phyloP scores from a whole-genome alignment of 1,140 invertebrate species.

The Leucophenga varia region DNA sequence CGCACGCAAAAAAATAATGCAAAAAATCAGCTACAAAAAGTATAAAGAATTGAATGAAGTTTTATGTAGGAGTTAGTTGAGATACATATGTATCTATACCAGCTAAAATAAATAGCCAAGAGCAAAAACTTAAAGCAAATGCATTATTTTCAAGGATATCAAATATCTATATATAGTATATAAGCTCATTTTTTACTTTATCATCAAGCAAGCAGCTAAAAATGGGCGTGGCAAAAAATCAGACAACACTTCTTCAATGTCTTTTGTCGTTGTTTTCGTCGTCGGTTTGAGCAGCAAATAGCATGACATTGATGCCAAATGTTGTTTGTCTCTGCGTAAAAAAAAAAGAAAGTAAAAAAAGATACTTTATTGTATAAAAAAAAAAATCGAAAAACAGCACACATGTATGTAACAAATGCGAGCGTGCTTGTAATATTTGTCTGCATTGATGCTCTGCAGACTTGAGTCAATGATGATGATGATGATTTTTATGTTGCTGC shows the following conservation, averaged over 20 bases:
- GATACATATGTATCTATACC: too few species aligned
- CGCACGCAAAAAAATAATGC: constrained; percentile 5
- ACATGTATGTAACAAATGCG: constrained; percentile 22
- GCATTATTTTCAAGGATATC: too few species aligned
- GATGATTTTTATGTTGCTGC: constrained; percentile 15
- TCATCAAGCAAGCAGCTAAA: too few species aligned
- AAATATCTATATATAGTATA: too few species aligned
- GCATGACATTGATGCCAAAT: constrained; percentile 52
- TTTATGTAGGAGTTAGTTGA: too few species aligned
- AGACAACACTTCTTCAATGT: too few species aligned
- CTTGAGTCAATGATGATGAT: constrained; percentile 17
- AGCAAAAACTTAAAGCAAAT: too few species aligned
- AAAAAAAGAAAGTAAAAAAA: too few species aligned
- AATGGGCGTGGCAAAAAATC: constrained; percentile 43
- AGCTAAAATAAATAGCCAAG: too few species aligned
- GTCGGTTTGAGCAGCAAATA: constrained; percentile 24
- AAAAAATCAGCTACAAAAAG: constrained; percentile 15
- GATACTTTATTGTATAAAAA: constrained; percentile 1
- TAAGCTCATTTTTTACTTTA: too few species aligned
- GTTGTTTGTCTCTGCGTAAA: too few species aligned
- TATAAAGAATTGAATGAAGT: constrained; percentile 9
- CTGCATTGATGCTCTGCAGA: constrained; percentile 28
- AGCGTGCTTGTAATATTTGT: constrained; percentile 23
- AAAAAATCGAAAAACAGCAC: background rate
- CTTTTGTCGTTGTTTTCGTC: constrained; percentile 20